Evolutionary conservation across 2,113 vertebrate genomes (phyloP), one percentile per base, ranked within the genome.

Genomic region (Tragulus kanchil): DNA sequence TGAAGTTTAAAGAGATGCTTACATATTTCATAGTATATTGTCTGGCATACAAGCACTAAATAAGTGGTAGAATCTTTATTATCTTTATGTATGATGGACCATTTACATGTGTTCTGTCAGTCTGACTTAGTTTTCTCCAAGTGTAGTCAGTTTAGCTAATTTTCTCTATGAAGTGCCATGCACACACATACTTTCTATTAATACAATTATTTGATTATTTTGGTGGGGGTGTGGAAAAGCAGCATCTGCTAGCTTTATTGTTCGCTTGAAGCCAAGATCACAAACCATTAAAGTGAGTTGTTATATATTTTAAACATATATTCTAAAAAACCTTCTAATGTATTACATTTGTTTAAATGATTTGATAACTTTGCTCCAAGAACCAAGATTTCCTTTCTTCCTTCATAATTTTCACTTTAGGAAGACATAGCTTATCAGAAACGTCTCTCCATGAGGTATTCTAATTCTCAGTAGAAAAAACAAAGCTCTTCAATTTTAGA

Each of bases 341-440:
- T 89, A 71, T 90, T 96, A 52, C 54, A 83, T 93, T 92, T 93
- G 42, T 92, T 84, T 83, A 90, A 95, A 64, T 90, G 48, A 92
- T 69, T 75, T 87, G 16, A 95, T 92, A 54, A 93, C 67, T 92
- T 95, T 92, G 19, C 19, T 92, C 16, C 73, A 95, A n/a, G 16
- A 21, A 93, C 45, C 25, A 93, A 89, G 19, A 7, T 96, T 85
- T n/a, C 61, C 89, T 94, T 96, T 89, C 69, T 90, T 85, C 83
- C 54, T 96, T 96, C 50, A 48, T 36, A 52, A 52, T 93, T 84
- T 17, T 84, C 45, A 73, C 85, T 69, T 87, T 93, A 62, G 54
- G 25, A 95, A 91, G 71, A 96, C 77, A 21, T 48, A n/a, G 21
- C 28, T 92, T 93, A 94, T 92, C 26, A 77, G 54, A 93, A 96